Evolutionary conservation across 2,113 vertebrate genomes (phyloP), one percentile per base, ranked within the genome.

Genomic region (Malurus alboscapulatus): DNA sequence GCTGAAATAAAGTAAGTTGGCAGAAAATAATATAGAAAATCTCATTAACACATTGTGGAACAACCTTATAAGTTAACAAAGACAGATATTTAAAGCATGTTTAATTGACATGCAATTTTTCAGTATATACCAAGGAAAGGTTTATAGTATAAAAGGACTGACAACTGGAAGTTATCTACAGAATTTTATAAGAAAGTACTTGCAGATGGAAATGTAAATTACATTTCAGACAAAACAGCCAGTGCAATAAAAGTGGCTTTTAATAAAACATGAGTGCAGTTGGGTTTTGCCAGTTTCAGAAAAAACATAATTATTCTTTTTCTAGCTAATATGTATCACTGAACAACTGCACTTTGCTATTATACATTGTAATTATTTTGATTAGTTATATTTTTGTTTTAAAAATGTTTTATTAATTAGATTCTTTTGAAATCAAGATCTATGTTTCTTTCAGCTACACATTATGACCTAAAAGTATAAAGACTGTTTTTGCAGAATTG

Each of bases 131-230:
- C 74, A 80, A 81, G 87, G 90, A 96, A 97, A 96, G 93, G 84
- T 97, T 97, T 95, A 77, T 95, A 90, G 74, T 84, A 96, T 87
- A 93, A 97, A 97, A 97, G 93, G 96, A 96, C 91, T 24, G 51
- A 97, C 83, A 83, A 97, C 97, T 97, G 96, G 95, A 97, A 97
- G 95, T 96, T 97, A 96, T 97, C 95, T 95, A 87, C 92, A 96
- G 92, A 97, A 97, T 97, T 97, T 97, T 97, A 93, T 96, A 96
- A 97, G 93, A 97, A 97, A 97, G 94, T 97, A 95, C 96, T 97
- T 96, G 90, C 95, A 97, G 97, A 97, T 97, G 88, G 89, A 94
- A 91, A 93, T 92, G 94, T 96, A 96, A 97, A 97, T 97, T 97
- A 96, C 95, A 93, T 97, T 96, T 96, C 92, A 96, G 96, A 97